Percentiles rank a stretch among this genome's conserved stretches.
These are phyloP conservation scores for Ctenicera cuprea DNA, from an alignment of 2,888 invertebrate genomes.

Conservation along the genomic window DNA sequence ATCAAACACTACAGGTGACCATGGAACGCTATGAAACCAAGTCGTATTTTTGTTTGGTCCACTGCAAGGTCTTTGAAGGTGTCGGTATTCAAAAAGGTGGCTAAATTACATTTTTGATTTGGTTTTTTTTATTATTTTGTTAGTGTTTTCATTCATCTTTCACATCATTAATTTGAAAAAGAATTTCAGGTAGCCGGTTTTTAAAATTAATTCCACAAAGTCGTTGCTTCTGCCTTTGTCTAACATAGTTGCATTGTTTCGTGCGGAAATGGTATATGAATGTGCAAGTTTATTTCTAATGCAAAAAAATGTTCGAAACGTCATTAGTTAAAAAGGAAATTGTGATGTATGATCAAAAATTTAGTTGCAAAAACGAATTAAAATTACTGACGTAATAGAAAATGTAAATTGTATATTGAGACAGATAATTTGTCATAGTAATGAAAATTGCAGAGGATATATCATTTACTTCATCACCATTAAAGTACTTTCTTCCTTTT, in stretches of 20 bases:
- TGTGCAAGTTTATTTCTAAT: no score
- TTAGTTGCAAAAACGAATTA: no score
- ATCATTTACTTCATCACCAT: no score
- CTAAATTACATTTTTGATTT: conserved; percentile 66
- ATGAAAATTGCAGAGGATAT: no score
- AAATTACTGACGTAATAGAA: no score
- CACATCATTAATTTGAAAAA: conserved; percentile 63
- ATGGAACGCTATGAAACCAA: neutral
- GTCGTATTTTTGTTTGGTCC: conserved; percentile 24
- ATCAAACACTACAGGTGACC: conserved; percentile 31
- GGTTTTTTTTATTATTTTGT: conserved; percentile 60
- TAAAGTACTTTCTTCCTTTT: no score
- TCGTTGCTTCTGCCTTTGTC: conserved; percentile 6
- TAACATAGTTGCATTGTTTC: neutral
- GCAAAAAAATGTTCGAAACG: no score
- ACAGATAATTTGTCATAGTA: no score
- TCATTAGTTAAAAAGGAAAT: no score
- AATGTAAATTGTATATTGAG: no score
- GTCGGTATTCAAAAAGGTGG: conserved; percentile 62
- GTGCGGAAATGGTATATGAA: neutral
- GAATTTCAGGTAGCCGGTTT: conserved; percentile 64
- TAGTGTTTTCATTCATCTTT: conserved; percentile 66
- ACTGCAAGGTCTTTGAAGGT: conserved; percentile 53
- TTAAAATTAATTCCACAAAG: conserved; percentile 36
- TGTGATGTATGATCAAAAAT: no score